Conservation (phyloP, 2,797 vertebrate species). For the Nyctibius grandis region DNA sequence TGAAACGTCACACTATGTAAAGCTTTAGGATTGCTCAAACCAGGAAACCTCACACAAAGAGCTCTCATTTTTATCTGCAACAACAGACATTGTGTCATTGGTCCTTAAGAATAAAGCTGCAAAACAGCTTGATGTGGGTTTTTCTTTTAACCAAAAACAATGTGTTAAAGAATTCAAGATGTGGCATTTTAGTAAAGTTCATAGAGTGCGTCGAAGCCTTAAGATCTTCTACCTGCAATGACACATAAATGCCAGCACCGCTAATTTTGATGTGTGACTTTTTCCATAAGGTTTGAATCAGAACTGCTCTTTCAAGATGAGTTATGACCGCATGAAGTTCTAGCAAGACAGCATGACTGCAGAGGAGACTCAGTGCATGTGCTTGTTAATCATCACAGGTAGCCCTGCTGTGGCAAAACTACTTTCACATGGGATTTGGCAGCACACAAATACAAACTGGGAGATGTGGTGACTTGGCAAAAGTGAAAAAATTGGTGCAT, state of each 20-base stretch:
- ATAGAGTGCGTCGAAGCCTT: not conserved
- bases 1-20: not conserved
- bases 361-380: not conserved
- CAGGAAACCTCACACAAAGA: not conserved
- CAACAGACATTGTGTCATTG: not conserved
- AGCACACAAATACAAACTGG: not conserved
- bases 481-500: not conserved
- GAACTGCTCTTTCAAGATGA: not conserved
- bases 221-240: constrained; percentile 15
- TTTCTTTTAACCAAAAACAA: not conserved
- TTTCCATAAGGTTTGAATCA: constrained; percentile 6
- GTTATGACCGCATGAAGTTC: not conserved
- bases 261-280: not conserved
- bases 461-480: not conserved
- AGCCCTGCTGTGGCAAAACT: constrained; percentile 18
- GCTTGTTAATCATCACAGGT: constrained; percentile 24
- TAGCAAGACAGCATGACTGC: not conserved
- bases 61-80: not conserved
- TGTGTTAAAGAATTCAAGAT: not conserved
- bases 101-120: constrained; percentile 14
- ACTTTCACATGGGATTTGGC: not conserved
- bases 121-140: not conserved
- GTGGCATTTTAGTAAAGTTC: not conserved
- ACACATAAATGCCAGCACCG: not conserved
- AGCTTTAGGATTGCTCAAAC: constrained; percentile 1